Evolutionary conservation across 1,140 invertebrate genomes (phyloP).

Genomic region (Ceratina japonica): DNA sequence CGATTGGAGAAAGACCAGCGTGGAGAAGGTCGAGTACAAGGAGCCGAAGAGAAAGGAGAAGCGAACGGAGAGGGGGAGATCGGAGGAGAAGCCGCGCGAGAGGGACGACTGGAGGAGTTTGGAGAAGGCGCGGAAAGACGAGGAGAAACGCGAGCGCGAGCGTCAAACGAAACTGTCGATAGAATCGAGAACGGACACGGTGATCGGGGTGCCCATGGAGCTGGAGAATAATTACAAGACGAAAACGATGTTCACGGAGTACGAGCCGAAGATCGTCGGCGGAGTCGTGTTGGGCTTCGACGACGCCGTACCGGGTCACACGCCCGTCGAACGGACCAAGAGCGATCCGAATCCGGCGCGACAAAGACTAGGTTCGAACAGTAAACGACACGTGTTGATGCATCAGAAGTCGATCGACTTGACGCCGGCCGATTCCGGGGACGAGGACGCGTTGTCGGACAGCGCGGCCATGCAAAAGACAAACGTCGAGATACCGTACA

Average conservation of each 20-base stretch:
- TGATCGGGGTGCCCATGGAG: constrained; percentile 65
- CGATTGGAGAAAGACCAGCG: constrained; percentile 53
- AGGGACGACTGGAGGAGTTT: constrained; percentile 76
- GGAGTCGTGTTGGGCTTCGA: constrained; percentile 78
- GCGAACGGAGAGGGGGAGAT: constrained; percentile 55
- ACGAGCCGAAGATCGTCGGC: constrained; percentile 77
- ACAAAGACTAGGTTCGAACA: constrained; percentile 85
- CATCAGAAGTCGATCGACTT: constrained; percentile 92
- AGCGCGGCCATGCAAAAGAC: constrained; percentile 76
- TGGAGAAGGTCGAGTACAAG: constrained; percentile 62
- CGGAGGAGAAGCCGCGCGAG: constrained; percentile 72
- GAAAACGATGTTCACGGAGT: constrained; percentile 76
- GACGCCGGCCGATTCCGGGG: constrained; percentile 89
- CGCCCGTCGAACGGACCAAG: constrained; percentile 89
- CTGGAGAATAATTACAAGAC: constrained; percentile 62
- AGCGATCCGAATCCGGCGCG: constrained; percentile 90
- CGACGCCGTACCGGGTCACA: constrained; percentile 78
- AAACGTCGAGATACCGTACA: constrained; percentile 89
- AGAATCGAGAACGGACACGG: constrained; percentile 70
- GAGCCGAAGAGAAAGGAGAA: constrained; percentile 48
- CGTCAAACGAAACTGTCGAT: constrained; percentile 67
- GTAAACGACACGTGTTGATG: constrained; percentile 87
- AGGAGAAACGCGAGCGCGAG: constrained; percentile 73
- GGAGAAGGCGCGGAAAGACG: constrained; percentile 73
- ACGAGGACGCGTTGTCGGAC: constrained; percentile 86